Percentiles rank a stretch among this genome's conserved stretches.
Evolutionary conservation across 2,888 invertebrate genomes (phyloP).

Genomic region (Prionchulus punctatus): DNA sequence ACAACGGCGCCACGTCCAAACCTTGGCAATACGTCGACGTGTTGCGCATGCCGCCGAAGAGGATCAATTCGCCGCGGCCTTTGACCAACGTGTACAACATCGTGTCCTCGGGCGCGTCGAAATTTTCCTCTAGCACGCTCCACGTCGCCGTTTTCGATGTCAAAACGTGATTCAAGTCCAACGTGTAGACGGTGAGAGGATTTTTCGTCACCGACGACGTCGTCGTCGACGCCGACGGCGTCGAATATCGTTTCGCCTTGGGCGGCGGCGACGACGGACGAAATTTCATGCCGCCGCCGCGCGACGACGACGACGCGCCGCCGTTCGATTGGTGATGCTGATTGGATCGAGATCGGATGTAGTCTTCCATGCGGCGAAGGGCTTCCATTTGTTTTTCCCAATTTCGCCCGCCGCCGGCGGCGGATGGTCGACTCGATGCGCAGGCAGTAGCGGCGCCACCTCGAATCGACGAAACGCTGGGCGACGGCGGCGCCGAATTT

Average conservation of each 20-base stretch:
- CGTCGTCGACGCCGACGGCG: too few species aligned
- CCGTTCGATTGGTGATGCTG: neutral
- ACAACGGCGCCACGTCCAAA: slow-evolving; percentile 15
- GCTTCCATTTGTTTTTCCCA: slow-evolving; percentile 45
- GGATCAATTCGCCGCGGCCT: slow-evolving; percentile 75
- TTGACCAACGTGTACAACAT: slow-evolving; percentile 72
- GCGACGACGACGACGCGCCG: neutral
- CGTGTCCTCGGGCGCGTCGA: slow-evolving; percentile 56
- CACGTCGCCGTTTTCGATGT: slow-evolving; percentile 39
- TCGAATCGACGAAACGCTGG: neutral
- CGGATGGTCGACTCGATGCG: neutral
- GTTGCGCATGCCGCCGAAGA: slow-evolving; percentile 75
- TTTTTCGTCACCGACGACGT: slow-evolving; percentile 35
- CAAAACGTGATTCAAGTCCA: slow-evolving; percentile 52
- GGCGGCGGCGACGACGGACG: slow-evolving; percentile 11
- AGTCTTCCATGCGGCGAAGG: slow-evolving; percentile 49
- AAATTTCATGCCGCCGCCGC: slow-evolving; percentile 6
- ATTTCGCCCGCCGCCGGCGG: too few species aligned
- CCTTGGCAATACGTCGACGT: slow-evolving; percentile 24
- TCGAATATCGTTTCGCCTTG: slow-evolving; percentile 8
- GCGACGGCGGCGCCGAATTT: neutral
- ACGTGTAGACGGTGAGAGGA: slow-evolving; percentile 62
- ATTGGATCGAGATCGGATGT: slow-evolving; percentile 20
- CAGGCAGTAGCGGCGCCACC: neutral
- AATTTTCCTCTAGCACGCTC: slow-evolving; percentile 25